These are phyloP conservation scores for Ophion ellenae DNA, from an alignment of 2,888 invertebrate species.

Conservation along the genomic window DNA sequence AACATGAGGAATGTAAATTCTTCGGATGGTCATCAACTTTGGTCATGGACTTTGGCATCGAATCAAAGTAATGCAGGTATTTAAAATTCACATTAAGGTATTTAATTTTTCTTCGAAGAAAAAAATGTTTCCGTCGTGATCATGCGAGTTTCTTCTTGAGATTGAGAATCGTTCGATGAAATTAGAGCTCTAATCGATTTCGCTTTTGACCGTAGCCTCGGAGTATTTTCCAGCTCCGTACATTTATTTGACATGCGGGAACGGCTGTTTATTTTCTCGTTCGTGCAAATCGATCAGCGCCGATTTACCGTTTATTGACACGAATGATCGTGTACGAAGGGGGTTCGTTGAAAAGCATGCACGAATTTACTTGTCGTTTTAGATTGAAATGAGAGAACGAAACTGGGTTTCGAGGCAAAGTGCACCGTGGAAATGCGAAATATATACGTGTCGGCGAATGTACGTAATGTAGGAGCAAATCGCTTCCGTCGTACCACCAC, in stretches of 20 bases:
- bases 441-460: slow-evolving; percentile 31
- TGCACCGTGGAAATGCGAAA: slow-evolving; percentile 9
- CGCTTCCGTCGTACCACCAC: slow-evolving; percentile 41
- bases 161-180: neutral
- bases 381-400: slow-evolving; percentile 42
- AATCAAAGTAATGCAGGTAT: slow-evolving; percentile 2
- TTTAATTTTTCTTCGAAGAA: neutral
- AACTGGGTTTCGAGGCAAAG: slow-evolving; percentile 16
- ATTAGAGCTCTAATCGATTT: neutral
- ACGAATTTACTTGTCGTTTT: slow-evolving; percentile 32
- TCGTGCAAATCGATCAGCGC: slow-evolving; percentile 32
- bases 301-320: slow-evolving; percentile 19
- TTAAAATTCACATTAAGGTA: neutral
- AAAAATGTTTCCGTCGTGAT: neutral
- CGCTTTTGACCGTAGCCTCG: neutral
- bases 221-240: neutral
- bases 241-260: neutral
- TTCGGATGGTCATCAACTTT: neutral
- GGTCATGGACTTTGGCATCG: neutral
- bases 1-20: neutral
- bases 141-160: neutral
- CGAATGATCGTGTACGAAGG: slow-evolving; percentile 10
- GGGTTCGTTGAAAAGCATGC: slow-evolving; percentile 7
- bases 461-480: slow-evolving; percentile 49
- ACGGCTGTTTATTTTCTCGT: slow-evolving; percentile 25